A percentile compares a stretch with the other conserved stretches of the same genome.
phyloP scores from a whole-genome alignment of 2,888 invertebrate genomes.

The Actias luna region DNA sequence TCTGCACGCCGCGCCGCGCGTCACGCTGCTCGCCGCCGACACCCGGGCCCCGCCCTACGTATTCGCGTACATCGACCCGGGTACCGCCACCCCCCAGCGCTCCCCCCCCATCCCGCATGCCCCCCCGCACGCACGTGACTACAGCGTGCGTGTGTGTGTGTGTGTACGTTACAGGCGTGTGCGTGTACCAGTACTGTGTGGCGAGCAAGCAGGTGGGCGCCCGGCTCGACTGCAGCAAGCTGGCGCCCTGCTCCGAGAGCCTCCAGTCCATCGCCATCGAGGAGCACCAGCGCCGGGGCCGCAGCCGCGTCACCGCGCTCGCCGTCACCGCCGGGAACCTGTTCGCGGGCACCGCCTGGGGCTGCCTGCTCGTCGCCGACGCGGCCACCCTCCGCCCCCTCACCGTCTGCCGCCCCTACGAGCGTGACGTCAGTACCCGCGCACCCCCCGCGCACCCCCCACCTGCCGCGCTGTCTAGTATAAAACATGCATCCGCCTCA shows the following conservation, averaged over 20 bases:
- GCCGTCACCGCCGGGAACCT: slow-evolving; percentile 54
- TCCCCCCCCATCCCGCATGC: too few species aligned
- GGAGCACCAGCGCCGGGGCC: slow-evolving; percentile 88
- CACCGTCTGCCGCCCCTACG: slow-evolving; percentile 95
- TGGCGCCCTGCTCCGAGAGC: slow-evolving; percentile 95
- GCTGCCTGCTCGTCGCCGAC: slow-evolving; percentile 95
- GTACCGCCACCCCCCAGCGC: slow-evolving; percentile 50
- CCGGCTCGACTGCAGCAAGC: slow-evolving; percentile 94
- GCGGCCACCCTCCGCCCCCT: slow-evolving; percentile 90
- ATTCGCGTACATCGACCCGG: slow-evolving; percentile 92
- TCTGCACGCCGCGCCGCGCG: slow-evolving; percentile 83
- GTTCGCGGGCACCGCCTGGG: slow-evolving; percentile 97
- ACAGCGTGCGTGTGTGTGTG: too few species aligned
- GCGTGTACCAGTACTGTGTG: slow-evolving; percentile 94
- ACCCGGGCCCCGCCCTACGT: slow-evolving; percentile 81
- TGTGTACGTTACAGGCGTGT: slow-evolving; percentile 82
- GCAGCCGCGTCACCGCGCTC: slow-evolving; percentile 46
- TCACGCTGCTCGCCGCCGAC: slow-evolving; percentile 85
- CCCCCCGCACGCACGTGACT: too few species aligned
- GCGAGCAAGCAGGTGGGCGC: slow-evolving; percentile 85
- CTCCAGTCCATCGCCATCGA: slow-evolving; percentile 95
- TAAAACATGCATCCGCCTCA: too few species aligned
- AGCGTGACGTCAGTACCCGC: slow-evolving; percentile 85
- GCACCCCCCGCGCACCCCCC: neutral
- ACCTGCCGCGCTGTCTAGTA: neutral